A percentile compares a stretch with the other conserved stretches of the same genome.
Evolutionary conservation across 2,797 vertebrate genomes (phyloP).

Genomic region (Scarus forsteni): DNA sequence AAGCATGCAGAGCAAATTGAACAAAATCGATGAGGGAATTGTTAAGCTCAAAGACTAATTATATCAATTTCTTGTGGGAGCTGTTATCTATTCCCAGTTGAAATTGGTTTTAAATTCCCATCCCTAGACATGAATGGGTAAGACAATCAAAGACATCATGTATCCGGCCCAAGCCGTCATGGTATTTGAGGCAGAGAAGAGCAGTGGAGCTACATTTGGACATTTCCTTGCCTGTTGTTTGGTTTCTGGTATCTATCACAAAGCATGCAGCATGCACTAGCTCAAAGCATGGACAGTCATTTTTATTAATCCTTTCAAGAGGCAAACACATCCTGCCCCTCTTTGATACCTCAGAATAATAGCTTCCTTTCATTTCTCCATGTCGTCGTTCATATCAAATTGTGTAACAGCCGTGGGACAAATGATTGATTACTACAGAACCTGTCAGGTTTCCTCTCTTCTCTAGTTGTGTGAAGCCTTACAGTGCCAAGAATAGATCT

Average conservation of each 20-base stretch:
- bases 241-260: conserved; percentile 7
- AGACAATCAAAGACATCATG: too few relatives aligned
- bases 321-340: conserved; percentile 9
- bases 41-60: too few relatives aligned
- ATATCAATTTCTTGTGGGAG: too few relatives aligned
- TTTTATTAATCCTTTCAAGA: conserved; percentile 19
- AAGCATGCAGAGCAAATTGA: too few relatives aligned
- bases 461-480: conserved; percentile 51
- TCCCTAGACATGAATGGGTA: too few relatives aligned
- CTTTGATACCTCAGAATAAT: conserved; percentile 44
- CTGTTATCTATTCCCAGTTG: too few relatives aligned
- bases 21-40: too few relatives aligned
- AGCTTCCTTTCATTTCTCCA: conserved; percentile 31
- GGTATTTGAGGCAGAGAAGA: conserved; percentile 26
- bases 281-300: conserved; percentile 5
- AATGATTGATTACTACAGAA: conserved; percentile 76
- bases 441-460: conserved; percentile 52
- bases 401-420: conserved; percentile 39
- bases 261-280: conserved; percentile 17
- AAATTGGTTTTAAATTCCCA: too few relatives aligned
- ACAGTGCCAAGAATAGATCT: conserved; percentile 73
- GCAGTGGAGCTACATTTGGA: conserved; percentile 34
- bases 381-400: conserved; percentile 33
- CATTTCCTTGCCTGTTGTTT: neutral
- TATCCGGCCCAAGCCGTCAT: too few relatives aligned